Conservation (phyloP, 1,140 invertebrate genomes). For the Zophobas morio region DNA sequence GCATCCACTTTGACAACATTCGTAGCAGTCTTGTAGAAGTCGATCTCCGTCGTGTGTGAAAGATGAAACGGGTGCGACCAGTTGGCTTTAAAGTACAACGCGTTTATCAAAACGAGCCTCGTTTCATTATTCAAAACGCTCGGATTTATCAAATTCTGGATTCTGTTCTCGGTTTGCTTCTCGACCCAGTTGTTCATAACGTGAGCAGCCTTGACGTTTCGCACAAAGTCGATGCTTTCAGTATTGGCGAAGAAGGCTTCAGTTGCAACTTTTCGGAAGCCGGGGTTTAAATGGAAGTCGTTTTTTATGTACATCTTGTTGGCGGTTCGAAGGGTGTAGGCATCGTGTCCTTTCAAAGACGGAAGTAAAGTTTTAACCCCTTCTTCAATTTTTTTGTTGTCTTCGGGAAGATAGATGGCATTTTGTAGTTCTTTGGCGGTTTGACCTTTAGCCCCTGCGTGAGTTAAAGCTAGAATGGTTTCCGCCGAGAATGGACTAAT, state of each 20-base stretch:
- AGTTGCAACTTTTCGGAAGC: slow-evolving; percentile 64
- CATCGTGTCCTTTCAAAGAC: background rate
- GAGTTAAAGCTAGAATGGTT: background rate
- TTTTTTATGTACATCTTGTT: slow-evolving; percentile 68
- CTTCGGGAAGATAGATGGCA: slow-evolving; percentile 52
- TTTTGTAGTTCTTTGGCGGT: slow-evolving; percentile 71
- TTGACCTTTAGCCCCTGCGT: slow-evolving; percentile 26
- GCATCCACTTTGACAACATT: background rate
- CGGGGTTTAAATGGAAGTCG: slow-evolving; percentile 61
- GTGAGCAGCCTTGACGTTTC: slow-evolving; percentile 62
- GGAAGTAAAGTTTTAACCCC: background rate
- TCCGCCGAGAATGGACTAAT: background rate
- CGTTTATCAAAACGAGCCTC: background rate
- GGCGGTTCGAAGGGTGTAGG: background rate
- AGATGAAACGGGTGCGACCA: background rate
- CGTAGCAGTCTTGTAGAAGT: background rate
- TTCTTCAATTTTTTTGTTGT: background rate
- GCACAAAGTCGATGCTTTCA: slow-evolving; percentile 72
- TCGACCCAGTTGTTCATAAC: background rate
- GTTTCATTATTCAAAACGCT: background rate
- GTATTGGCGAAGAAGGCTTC: slow-evolving; percentile 71
- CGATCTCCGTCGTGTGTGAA: background rate
- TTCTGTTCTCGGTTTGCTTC: background rate
- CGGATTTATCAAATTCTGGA: background rate
- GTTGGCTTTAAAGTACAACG: background rate